Base-by-base conservation (phyloP, 2,888 invertebrate genomes). In the Hypomecis atomaria region DNA sequence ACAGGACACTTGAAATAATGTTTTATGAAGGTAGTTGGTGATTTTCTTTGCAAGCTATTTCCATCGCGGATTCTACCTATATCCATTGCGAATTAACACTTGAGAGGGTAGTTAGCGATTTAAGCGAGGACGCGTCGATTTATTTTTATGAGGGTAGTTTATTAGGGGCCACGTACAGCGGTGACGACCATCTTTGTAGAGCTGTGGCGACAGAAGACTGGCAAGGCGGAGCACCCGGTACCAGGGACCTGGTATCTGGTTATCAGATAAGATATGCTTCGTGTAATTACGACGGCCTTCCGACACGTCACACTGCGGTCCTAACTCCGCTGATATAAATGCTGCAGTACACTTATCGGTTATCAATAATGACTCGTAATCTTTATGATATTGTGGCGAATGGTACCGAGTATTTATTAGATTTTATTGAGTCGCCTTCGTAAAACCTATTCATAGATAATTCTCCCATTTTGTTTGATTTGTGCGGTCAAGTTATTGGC, bases 261-360 rank as follows among this genome's bases (percentile, higher is more conserved):
- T 34, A 36, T 59, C 59, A 9, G 90, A 90, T 90, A 89, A 88
- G 85, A 86, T 86, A 82, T 62, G 5, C 52, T 23, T 82, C 72
- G 68, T 73, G 83, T 87, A 89, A 90, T 89, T 88, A 85, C 77
- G 40, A 7, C 59, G 57, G 53, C 57, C 65, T 65, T 56, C 73
- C 77, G 38, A 38, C 38, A 38, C 49, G 92, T 92, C 92, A 92
- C 75, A 90, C 89, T 92, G 92, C 92, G 89, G 89, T 78, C 79
- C 82, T 82, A 75, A 66, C 74, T 72, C 67, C 65, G 68, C 72
- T 72, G 85, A 85, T 88, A 88, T 74, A 67, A 78, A 83, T 89
- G 81, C 90, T 87, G 91, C 91, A 90, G 80, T 84, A 80, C 83
- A 73, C 71, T 82, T 86, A 89, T 87, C 86, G 77, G 78, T 74